Base-by-base conservation (phyloP, 1,140 invertebrate genomes). In the Heliconius eleuchia region DNA sequence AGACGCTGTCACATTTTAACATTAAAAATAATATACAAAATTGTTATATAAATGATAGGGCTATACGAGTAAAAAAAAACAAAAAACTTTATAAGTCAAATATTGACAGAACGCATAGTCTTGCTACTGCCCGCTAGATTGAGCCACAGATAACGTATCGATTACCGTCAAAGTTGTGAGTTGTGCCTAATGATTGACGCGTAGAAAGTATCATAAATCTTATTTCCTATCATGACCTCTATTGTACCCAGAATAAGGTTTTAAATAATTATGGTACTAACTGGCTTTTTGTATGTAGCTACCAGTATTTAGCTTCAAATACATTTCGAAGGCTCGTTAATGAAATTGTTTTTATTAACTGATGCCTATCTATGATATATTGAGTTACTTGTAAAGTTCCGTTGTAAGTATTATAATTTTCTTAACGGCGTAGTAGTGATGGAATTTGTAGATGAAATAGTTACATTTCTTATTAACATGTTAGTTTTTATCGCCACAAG, bases 101-200 rank as follows among this genome's bases (percentile, higher is more conserved):
- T 70, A 81, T 75, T 86, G 85, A 87, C 83, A 83, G 83, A 78
- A 82, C 82, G 81, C 82, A 80, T 82, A 84, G 83, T 87, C 73
- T 80, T 71, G 87, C 87, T 92, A 90, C 86, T 80, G 84, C 66
- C 84, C 87, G 84, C 83, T 83, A 90, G 91, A 91, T 91, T 71
- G 86, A 87, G 86, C 84, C 80, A 90, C 86, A 84, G 89, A 91
- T 89, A 88, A 92, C 82, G 79, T 87, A 91, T 91, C 88, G 86
- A 91, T 91, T 89, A 90, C 88, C 86, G 84, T 83, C 86, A 85
- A 82, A 87, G 79, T 71, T 79, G 82, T 87, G 83, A 83, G 85
- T 84, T 80, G 71, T 66, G 23, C 60, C 9, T 66, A 66, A 66
- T 91, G 89, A 92, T 91, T 90, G 89, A 92, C 89, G 89, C 83